Evolutionary conservation across 2,113 vertebrate genomes (phyloP).

Genomic region (Hemibagrus wyckioides): DNA sequence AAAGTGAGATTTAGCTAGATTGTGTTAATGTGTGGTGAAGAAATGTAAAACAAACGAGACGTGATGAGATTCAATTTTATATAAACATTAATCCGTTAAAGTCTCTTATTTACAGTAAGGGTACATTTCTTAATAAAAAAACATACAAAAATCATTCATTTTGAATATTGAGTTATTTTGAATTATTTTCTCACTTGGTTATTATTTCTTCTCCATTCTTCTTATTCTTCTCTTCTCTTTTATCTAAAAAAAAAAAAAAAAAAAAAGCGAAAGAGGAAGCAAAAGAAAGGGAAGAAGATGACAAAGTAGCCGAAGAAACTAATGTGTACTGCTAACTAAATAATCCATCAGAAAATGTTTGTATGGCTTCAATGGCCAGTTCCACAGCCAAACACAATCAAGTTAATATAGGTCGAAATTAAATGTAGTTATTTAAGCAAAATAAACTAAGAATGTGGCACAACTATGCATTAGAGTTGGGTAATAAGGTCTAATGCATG

Average conservation of each 20-base stretch:
- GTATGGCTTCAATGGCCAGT: background rate
- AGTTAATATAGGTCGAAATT: background rate
- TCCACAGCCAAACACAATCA: background rate
- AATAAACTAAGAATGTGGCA: background rate
- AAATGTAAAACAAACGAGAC: too few species aligned
- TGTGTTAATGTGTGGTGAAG: background rate
- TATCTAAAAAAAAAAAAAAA: too few species aligned
- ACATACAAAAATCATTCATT: too few species aligned
- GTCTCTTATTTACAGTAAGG: too few species aligned
- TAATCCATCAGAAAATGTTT: background rate
- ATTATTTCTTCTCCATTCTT: background rate
- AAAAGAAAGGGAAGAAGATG: background rate
- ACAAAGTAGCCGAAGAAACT: background rate
- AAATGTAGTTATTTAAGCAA: background rate
- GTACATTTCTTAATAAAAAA: too few species aligned
- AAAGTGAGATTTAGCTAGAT: conserved; percentile 29
- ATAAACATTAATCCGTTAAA: too few species aligned
- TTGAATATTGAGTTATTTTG: background rate
- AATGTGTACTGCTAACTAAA: background rate
- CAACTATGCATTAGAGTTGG: background rate
- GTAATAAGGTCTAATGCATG: background rate
- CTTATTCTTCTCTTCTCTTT: background rate
- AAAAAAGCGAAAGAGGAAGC: background rate
- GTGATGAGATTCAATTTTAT: too few species aligned
- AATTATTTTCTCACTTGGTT: background rate